Conservation (phyloP, 2,797 vertebrate genomes). For the Serranus cabrilla region DNA sequence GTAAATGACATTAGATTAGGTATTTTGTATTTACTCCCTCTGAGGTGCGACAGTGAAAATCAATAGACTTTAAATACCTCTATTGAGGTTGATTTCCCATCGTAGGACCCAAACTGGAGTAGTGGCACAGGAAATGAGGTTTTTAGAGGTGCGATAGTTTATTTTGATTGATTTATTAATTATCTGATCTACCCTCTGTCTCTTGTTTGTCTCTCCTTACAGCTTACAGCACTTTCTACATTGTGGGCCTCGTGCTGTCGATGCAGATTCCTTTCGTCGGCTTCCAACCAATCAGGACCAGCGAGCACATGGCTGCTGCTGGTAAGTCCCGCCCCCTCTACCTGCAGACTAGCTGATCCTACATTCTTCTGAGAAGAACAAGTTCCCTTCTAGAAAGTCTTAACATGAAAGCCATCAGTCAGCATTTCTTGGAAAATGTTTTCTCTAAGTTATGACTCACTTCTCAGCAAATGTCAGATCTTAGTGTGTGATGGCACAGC, state of each 20-base stretch:
- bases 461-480: slow-evolving; percentile 2
- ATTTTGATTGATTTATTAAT: slow-evolving; percentile 38
- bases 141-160: slow-evolving; percentile 14
- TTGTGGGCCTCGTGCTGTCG: slow-evolving; percentile 95
- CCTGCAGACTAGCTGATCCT: not conserved
- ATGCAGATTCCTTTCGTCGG: slow-evolving; percentile 99
- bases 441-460: slow-evolving; percentile 17
- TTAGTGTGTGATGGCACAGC: not conserved
- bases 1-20: slow-evolving; percentile 71
- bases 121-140: not conserved
- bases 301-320: slow-evolving; percentile 98
- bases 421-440: slow-evolving; percentile 8
- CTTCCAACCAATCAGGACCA: slow-evolving; percentile 99
- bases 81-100: slow-evolving; percentile 51
- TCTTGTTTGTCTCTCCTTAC: slow-evolving; percentile 44
- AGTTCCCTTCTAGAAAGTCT: slow-evolving; percentile 21
- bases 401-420: not conserved
- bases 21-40: slow-evolving; percentile 72
- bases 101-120: slow-evolving; percentile 28
- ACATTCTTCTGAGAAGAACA: slow-evolving; percentile 17
- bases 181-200: not conserved
- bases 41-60: slow-evolving; percentile 67
- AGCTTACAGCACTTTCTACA: slow-evolving; percentile 99
- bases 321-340: slow-evolving; percentile 82
- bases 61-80: slow-evolving; percentile 69